These are phyloP conservation scores for Acanthococcus lagerstroemiae DNA, from an alignment of 2,888 invertebrate species.

Conservation along the genomic window DNA sequence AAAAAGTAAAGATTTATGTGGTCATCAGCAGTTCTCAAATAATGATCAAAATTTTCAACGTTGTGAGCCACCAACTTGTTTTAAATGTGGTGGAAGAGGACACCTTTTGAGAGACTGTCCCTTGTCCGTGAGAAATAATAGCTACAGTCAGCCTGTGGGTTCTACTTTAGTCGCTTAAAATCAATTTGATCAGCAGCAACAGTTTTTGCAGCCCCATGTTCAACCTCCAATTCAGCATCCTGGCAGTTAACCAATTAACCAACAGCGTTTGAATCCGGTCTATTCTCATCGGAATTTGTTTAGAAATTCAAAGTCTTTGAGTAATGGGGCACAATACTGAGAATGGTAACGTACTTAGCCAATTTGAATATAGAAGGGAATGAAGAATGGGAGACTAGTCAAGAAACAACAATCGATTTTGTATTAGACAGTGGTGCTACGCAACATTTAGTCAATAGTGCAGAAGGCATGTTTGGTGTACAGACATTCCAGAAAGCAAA, in stretches of 20 bases:
- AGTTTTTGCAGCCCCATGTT: not conserved
- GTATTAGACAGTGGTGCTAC: not conserved
- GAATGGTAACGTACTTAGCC: not conserved
- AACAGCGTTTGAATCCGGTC: not conserved
- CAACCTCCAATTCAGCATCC: not conserved
- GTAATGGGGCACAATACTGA: not conserved
- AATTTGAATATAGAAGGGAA: not conserved
- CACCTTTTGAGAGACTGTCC: not conserved
- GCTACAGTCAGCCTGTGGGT: not conserved
- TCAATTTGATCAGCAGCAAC: not conserved
- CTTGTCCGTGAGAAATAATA: not conserved
- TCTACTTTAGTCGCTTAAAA: not conserved
- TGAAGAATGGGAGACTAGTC: not conserved
- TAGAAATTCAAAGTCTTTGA: not conserved
- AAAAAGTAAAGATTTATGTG: not conserved
- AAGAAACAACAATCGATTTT: not conserved
- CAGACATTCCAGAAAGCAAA: not conserved
- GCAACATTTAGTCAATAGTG: not conserved
- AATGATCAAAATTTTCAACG: too few relatives aligned
- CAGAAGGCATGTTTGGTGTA: not conserved
- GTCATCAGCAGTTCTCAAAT: too few relatives aligned
- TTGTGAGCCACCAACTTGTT: too few relatives aligned
- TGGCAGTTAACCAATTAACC: not conserved
- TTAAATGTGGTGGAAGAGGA: not conserved
- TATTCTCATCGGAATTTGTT: not conserved